Percentiles rank a stretch among this genome's conserved stretches.
Evolutionary conservation across 2,113 vertebrate genomes (phyloP).

Genomic region (Actenoides hombroni): DNA sequence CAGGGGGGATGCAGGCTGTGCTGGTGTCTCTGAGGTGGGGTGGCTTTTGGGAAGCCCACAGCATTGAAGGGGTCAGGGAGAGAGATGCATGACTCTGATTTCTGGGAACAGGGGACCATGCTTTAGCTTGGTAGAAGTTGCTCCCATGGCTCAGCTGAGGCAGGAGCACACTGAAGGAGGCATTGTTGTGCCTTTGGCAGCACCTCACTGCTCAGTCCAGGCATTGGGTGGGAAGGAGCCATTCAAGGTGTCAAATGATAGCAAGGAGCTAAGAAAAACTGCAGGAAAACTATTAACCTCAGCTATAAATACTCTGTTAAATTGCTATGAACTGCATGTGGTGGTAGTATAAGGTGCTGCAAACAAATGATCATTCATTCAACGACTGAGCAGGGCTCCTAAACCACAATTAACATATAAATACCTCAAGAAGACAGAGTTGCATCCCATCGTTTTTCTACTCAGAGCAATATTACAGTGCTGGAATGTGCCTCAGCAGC

Average conservation of each 20-base stretch:
- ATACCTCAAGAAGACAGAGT: not conserved
- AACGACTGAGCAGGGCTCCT: not conserved
- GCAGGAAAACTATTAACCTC: constrained; percentile 29
- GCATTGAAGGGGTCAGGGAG: not conserved
- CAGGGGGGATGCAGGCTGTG: not conserved
- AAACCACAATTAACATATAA: constrained; percentile 25
- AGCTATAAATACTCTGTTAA: constrained; percentile 52
- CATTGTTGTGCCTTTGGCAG: not conserved
- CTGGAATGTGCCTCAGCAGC: constrained; percentile 1
- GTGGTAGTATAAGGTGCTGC: not conserved
- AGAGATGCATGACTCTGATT: not conserved
- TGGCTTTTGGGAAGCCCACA: not conserved
- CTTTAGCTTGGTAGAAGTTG: not conserved
- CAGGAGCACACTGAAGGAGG: not conserved
- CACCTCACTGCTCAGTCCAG: rapidly evolving
- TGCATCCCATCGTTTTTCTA: not conserved
- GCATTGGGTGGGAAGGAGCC: not conserved
- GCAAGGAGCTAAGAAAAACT: constrained; percentile 54
- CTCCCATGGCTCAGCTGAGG: not conserved
- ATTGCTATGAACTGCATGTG: constrained; percentile 13
- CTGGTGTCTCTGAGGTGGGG: not conserved
- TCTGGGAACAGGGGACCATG: not conserved
- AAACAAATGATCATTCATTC: constrained; percentile 29
- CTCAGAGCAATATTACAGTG: not conserved
- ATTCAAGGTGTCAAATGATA: constrained; percentile 39